phyloP scores from a whole-genome alignment of 2,113 vertebrate genomes.

The Saguinus imperator region DNA sequence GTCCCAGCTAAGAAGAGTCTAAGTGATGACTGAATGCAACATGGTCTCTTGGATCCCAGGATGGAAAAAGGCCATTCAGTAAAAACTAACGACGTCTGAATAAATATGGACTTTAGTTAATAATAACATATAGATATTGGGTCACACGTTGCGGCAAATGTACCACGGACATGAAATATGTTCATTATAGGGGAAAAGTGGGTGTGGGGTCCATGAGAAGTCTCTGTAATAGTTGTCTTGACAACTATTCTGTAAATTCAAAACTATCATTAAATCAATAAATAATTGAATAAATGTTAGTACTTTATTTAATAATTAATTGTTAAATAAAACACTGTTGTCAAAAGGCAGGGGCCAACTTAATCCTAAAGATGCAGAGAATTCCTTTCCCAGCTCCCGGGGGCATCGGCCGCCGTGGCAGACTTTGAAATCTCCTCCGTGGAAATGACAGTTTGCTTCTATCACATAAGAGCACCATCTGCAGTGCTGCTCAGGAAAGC shows the following conservation, averaged over 20 bases:
- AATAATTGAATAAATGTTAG: neutral
- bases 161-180: fast-evolving
- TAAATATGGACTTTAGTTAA: neutral
- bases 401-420: fast-evolving
- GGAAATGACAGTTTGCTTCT: neutral
- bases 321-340: neutral
- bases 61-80: neutral
- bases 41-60: no score
- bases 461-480: neutral
- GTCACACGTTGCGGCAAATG: fast-evolving
- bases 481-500: neutral
- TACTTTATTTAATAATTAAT: neutral
- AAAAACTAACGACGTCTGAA: neutral
- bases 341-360: neutral
- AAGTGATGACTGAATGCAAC: fast-evolving
- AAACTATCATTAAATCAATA: neutral
- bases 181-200: fast-evolving
- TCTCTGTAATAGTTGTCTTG: neutral
- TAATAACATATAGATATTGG: neutral
- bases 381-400: neutral
- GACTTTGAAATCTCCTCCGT: neutral
- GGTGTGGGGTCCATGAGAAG: fast-evolving
- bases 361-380: neutral
- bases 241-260: neutral
- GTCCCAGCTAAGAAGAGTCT: no score